Percentiles rank a stretch among this genome's conserved stretches.
These are phyloP conservation scores for Corythaeola cristata DNA, from an alignment of 2,113 vertebrate species.

Conservation along the genomic window DNA sequence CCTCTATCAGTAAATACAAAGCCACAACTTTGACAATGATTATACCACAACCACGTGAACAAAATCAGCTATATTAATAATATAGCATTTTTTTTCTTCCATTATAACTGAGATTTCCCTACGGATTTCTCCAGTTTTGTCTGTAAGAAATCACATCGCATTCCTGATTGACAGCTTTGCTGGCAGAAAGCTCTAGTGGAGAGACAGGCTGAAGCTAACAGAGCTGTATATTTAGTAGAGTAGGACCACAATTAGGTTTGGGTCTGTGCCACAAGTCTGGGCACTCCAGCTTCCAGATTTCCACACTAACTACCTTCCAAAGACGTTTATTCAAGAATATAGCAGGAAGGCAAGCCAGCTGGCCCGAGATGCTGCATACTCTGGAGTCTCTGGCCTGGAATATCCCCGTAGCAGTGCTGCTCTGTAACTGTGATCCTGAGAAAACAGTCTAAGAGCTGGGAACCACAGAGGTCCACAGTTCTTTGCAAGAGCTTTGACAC, in stretches of 20 bases:
- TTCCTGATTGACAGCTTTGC: not conserved
- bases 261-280: not conserved
- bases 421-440: not conserved
- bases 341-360: not conserved
- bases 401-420: not conserved
- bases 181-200: not conserved
- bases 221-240: not conserved
- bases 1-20: not conserved
- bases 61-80: not conserved
- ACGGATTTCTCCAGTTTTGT: not conserved
- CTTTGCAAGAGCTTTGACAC: not conserved
- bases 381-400: not conserved
- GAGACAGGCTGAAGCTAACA: not conserved
- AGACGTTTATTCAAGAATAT: not conserved
- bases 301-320: not conserved
- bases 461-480: not conserved
- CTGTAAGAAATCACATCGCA: not conserved
- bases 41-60: not conserved
- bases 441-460: not conserved
- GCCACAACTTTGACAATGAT: not conserved
- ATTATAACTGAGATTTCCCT: not conserved
- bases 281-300: not conserved
- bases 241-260: not conserved
- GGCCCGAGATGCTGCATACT: not conserved
- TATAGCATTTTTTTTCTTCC: not conserved